Base-by-base conservation (phyloP, 2,888 invertebrate genomes). In the Dicycla oo region DNA sequence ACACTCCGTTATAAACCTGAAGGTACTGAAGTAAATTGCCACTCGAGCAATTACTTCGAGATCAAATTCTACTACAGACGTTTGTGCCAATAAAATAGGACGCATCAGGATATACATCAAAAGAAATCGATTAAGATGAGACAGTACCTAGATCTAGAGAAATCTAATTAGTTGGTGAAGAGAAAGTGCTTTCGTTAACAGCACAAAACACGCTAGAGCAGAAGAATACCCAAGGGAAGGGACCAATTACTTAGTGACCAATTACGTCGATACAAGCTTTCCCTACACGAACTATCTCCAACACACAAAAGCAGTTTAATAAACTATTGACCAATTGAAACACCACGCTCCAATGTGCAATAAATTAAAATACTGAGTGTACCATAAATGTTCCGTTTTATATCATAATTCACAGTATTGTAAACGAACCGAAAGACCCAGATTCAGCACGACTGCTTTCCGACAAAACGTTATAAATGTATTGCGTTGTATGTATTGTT, bases 181-280 rank as follows among this genome's bases (percentile, higher is more conserved):
- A 86, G 88, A 89, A 89, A 91, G 89, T 87, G 88, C 87, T 90
- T 89, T 88, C 87, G 87, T 87, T 86, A 88, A 90, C 88, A 88
- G 86, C 86, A 91, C 89, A 89, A 90, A 90, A 91, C 91, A 88
- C 89, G 88, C 87, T 86, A 73, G 53, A 74, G 85, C 86, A 81
- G 84, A 89, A 86, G 82, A 88, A 88, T 84, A 88, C 90, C 87
- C 91, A 83, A 87, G 92, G 90, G 91, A 91, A 88, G 86, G 89
- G 86, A 90, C 88, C 93, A 93, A 94, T 94, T 94, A 94, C 94
- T 94, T 93, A 93, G 89, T 88, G 89, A 87, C 88, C 91, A 89
- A 90, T 90, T 90, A 88, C 88, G 83, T 89, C 87, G 88, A 88
- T 87, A 90, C 89, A 84, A 87, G 89, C 88, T 91, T 91, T 92